Evolutionary conservation across 92 coral and sea anemone genomes (phyloP), one percentile per base, ranked within the genome.

Genomic region (Blastomussa wellsi): DNA sequence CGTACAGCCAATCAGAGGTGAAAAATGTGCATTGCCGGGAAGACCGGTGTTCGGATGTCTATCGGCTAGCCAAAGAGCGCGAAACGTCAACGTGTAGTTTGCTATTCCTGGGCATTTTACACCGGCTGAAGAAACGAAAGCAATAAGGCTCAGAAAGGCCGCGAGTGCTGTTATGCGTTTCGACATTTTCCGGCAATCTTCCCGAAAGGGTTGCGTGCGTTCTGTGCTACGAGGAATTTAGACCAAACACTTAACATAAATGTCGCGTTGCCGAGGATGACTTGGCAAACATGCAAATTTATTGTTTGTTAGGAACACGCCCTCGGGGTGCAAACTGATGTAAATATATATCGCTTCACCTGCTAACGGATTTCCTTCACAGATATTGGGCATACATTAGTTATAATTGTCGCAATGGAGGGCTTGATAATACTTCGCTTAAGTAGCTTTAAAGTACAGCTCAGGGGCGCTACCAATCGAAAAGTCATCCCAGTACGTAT

Each of bases 1-100:
- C 6, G 89, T 55, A 35, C 70, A 55, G 31, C 89, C 89, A 16
- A 79, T 31, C 51, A 86, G 33, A 51, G 72, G 79, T 17, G 89
- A 86, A 32, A 79, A 79, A 29, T 70, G 44, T 5, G 79, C 86
- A 13, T 17, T 51, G 9, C 26, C 41, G 2, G 57, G 32, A 28
- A 62, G 41, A 17, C 26, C 26, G 33, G 73, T 39, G 72, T 24
- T 59, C 7, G 85, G 79, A 74, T 79, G 89, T 33, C 74, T 86
- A 8, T 17, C 29, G 5, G 1, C 0, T 33, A 53, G 52, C 89
- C 89, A 86, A 7, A 13, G 15, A 1, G 47, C 85, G 2, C 16
- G 17, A 14, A 79, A 86, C 14, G 85, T 10, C 44, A 86, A 26
- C 28, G 74, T 69, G 19, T 86, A 86, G 80, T 1, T 80, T 7